phyloP scores from a whole-genome alignment of 2,797 vertebrate genomes.

The Alectoris magna region DNA sequence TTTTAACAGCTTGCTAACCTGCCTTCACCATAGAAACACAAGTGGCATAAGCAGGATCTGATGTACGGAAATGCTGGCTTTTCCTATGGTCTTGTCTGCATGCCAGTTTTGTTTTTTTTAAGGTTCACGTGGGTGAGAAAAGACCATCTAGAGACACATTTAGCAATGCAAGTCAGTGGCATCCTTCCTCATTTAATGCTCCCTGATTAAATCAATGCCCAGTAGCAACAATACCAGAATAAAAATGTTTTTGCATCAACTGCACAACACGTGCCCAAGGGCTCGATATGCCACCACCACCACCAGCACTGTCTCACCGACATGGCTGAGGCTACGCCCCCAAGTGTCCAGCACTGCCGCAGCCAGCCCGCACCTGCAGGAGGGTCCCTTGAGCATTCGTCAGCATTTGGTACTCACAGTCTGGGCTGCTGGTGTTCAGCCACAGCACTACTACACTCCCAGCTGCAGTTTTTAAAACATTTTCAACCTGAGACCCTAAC shows the following conservation, averaged over 20 bases:
- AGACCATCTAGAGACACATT: background rate
- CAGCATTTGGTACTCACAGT: background rate
- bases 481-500: background rate
- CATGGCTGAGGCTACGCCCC: fast-evolving
- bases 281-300: background rate
- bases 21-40: background rate
- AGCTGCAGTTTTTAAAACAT: background rate
- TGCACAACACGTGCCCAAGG: fast-evolving
- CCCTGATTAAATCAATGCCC: background rate
- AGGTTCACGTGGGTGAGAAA: background rate
- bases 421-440: background rate
- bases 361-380: background rate
- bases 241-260: background rate
- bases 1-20: background rate
- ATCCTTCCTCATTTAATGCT: background rate
- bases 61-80: background rate
- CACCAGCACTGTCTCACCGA: background rate
- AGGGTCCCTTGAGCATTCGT: background rate
- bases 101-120: background rate
- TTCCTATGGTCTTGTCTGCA: background rate
- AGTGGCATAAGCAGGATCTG: background rate
- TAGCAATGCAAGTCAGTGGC: background rate
- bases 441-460: background rate
- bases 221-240: background rate
- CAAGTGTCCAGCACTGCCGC: background rate